Base-by-base conservation (phyloP, 1,140 invertebrate genomes). In the Aphelenchoides besseyi region DNA sequence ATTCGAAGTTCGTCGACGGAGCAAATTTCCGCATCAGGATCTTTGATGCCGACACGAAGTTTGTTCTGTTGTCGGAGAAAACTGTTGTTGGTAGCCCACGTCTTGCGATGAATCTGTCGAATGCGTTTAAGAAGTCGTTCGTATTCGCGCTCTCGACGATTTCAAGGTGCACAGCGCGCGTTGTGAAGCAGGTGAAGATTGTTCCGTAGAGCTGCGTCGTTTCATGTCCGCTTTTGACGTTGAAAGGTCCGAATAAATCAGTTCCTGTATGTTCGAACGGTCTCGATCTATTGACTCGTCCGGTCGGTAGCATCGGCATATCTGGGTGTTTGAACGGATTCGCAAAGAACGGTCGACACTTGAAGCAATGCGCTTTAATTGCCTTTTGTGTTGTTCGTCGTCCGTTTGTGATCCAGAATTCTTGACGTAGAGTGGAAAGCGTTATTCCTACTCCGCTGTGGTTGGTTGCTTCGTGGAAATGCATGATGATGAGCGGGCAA, bases 111-210 rank as follows among this genome's bases (percentile, higher is more conserved):
- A 80, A 75, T 2, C 76, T 32, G 33, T 70, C 30, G 23, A 75
- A 66, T 26, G 69, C 71, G 36, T 73, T 68, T 0, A 80, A 71
- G 33, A 73, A 80, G 37, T 61, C 59, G 52, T 68, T 36, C 16
- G 79, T 74, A 30, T 55, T 67, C n/a, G 74, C 2, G 3, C 54
- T 48, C 23, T 59, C 9, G 33, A 69, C 33, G 1, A 55, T 23
- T 54, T 80, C 74, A 1, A 80, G 41, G 37, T 79, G 78, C 2
- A 79, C 55, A 33, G 78, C 78, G 72, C 74, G 37, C 3, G 32
- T 55, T 0, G 57, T 33, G 12, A 79, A 48, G 36, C 78, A 79
- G 26, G 78, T 75, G 41, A 79, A 79, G 0, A 79, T 5, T 16
- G 64, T 30, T 28, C 68, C 73, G 62, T 72, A 79, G 23, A 68